phyloP scores from a whole-genome alignment of 2,888 invertebrate genomes.

The Operophtera brumata region DNA sequence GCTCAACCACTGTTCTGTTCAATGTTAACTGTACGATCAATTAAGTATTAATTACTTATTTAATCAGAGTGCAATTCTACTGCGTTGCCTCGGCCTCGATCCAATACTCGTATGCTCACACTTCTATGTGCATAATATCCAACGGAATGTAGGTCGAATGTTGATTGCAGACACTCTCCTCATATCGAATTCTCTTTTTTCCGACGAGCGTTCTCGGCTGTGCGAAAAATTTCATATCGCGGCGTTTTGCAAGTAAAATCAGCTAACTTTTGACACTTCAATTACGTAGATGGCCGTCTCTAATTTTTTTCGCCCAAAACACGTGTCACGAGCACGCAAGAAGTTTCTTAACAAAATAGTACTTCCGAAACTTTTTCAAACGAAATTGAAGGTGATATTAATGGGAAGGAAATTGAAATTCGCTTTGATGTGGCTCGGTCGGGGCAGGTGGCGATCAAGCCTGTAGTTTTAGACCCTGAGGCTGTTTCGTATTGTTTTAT shows the following conservation, averaged over 20 bases:
- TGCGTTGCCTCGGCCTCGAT: constrained; percentile 43
- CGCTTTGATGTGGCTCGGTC: constrained; percentile 62
- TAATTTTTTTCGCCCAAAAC: constrained; percentile 66
- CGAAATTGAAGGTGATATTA: constrained; percentile 52
- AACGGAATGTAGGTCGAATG: constrained; percentile 72
- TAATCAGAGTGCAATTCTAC: constrained; percentile 40
- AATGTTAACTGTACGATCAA: constrained; percentile 23
- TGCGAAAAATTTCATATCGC: constrained; percentile 78
- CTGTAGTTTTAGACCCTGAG: constrained; percentile 39
- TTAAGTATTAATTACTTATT: constrained; percentile 40
- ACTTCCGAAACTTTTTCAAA: constrained; percentile 52
- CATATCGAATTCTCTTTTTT: constrained; percentile 79
- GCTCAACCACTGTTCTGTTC: constrained; percentile 22
- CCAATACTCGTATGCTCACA: constrained; percentile 50
- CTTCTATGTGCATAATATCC: constrained; percentile 55
- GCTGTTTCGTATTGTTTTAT: constrained; percentile 56
- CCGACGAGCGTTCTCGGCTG: constrained; percentile 65
- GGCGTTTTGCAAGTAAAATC: constrained; percentile 80
- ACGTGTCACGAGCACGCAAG: constrained; percentile 71
- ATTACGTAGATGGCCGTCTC: constrained; percentile 75
- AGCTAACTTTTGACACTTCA: constrained; percentile 81
- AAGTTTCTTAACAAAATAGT: constrained; percentile 71
- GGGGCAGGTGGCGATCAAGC: constrained; percentile 41
- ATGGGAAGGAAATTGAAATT: constrained; percentile 64
- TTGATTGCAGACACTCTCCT: constrained; percentile 74